Evolutionary conservation across 2,888 invertebrate species (phyloP), one percentile per base, ranked within the genome.

Genomic region (Plebejus melissa): DNA sequence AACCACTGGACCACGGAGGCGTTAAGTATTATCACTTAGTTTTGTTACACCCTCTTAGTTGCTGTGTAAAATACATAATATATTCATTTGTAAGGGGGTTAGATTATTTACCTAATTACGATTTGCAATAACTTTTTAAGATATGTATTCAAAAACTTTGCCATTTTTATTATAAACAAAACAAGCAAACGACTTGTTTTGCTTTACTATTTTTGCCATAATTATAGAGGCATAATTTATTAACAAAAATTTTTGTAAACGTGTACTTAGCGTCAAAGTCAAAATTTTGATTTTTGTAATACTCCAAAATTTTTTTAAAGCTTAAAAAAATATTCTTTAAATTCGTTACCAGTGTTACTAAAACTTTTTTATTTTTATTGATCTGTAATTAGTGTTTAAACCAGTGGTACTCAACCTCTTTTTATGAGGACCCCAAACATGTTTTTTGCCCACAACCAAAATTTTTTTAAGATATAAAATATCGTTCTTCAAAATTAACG

Each of bases 161-260:
- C 65, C 65, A 65, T 65, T 65, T 32, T 65, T 22, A 65, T 65
- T 13, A 32, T 36, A 60, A 60, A 60, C 28, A 28, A 60, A 60
- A 60, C 7, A 60, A 28, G 28, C 22, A 28, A 60, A 28, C 9
- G 60, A 28, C 9, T 28, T 28, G 1, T 1, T 57, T 6, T 57
- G 6, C n/a, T 16, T n/a, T 13, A n/a, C 13, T 60, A 22, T 28
- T 60, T 3, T 60, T 60, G 60, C 60, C 60, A 11, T 22, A 22
- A 22, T 22, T 22, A 60, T 28, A 22, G 60, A 60, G 60, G 28
- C 60, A 28, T 22, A 60, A 28, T 11, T 60, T 22, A 28, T 60
- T 54, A 4, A 60, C 7, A 6, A 22, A 1, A 1, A 11, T 65
- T 65, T 36, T 65, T 65, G 32, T 16, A 4, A 36, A 65, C 1